These are phyloP conservation scores for Lytechinus variegatus DNA, from an alignment of 35 echinoderm and acorn worm species.

Conservation along the genomic window DNA sequence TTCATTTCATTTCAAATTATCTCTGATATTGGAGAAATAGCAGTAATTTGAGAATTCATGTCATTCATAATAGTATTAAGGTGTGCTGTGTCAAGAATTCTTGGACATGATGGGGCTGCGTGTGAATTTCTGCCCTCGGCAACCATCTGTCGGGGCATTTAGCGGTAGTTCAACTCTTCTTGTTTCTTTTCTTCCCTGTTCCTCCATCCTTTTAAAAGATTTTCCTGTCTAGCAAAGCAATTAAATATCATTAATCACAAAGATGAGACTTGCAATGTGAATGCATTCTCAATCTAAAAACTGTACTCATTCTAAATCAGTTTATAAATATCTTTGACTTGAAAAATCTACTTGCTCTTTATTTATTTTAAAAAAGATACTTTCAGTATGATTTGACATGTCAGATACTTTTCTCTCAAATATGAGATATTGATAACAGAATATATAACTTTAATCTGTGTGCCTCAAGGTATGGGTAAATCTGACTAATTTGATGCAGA, in stretches of 20 bases:
- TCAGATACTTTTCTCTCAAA: neutral
- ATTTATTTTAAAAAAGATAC: neutral
- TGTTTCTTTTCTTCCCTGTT: neutral
- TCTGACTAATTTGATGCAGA: too few relatives aligned
- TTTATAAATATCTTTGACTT: neutral
- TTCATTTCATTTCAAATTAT: neutral
- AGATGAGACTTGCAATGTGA: neutral
- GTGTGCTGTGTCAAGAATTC: slow-evolving; percentile 20
- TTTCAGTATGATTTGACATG: neutral
- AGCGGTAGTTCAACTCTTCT: neutral
- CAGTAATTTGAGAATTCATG: neutral
- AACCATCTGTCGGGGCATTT: slow-evolving; percentile 24
- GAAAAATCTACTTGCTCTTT: neutral
- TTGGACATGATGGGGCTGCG: neutral
- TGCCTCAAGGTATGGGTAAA: too few relatives aligned
- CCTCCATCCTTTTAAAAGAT: neutral
- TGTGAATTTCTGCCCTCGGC: neutral
- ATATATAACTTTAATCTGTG: too few relatives aligned
- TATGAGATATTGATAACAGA: too few relatives aligned
- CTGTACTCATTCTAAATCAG: neutral
- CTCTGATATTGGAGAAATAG: neutral
- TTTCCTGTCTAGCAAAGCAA: neutral
- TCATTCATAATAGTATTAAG: neutral
- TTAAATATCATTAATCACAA: neutral
- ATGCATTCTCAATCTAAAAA: neutral